Percentiles rank a stretch among this genome's conserved stretches.
Conservation (phyloP, 2,113 vertebrate species). For the Plectropomus leopardus region DNA sequence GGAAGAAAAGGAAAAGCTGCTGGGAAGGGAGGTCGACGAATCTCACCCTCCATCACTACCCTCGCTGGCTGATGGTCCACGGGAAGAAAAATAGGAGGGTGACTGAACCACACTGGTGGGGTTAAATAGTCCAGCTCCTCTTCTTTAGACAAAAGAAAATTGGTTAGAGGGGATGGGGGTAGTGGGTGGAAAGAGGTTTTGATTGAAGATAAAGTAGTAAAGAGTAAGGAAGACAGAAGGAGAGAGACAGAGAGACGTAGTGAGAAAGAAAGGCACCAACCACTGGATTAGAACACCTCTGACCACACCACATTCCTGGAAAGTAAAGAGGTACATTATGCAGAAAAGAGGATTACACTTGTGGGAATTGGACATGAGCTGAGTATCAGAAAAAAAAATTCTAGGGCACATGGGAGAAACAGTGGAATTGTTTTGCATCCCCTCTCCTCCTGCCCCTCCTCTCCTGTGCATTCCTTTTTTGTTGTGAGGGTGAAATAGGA, state of each 20-base stretch:
- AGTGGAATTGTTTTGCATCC: slow-evolving; percentile 13
- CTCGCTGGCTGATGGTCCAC: slow-evolving; percentile 84
- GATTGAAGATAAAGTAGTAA: slow-evolving; percentile 56
- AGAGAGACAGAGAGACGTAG: slow-evolving; percentile 49
- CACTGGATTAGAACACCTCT: slow-evolving; percentile 77
- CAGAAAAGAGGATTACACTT: slow-evolving; percentile 81
- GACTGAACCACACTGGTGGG: slow-evolving; percentile 85
- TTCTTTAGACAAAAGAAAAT: slow-evolving; percentile 79
- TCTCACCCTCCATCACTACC: slow-evolving; percentile 89
- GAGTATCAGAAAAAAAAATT: slow-evolving; percentile 17
- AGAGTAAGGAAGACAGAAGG: slow-evolving; percentile 26
- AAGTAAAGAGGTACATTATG: slow-evolving; percentile 76
- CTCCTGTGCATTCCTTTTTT: slow-evolving; percentile 47
- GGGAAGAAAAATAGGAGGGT: slow-evolving; percentile 84
- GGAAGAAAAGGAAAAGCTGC: slow-evolving; percentile 36
- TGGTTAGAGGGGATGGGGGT: slow-evolving; percentile 45
- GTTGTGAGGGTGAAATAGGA: slow-evolving; percentile 57
- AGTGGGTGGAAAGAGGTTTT: slow-evolving; percentile 38
- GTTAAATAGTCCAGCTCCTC: slow-evolving; percentile 84
- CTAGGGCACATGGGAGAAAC: slow-evolving; percentile 32
- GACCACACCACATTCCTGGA: slow-evolving; percentile 77
- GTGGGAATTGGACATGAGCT: slow-evolving; percentile 73
- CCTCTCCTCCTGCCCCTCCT: slow-evolving; percentile 24
- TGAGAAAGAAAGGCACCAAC: slow-evolving; percentile 62
- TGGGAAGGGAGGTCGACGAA: slow-evolving; percentile 65